Base-by-base conservation (phyloP, 1,140 invertebrate species). In the Drosophila mojavensis region DNA sequence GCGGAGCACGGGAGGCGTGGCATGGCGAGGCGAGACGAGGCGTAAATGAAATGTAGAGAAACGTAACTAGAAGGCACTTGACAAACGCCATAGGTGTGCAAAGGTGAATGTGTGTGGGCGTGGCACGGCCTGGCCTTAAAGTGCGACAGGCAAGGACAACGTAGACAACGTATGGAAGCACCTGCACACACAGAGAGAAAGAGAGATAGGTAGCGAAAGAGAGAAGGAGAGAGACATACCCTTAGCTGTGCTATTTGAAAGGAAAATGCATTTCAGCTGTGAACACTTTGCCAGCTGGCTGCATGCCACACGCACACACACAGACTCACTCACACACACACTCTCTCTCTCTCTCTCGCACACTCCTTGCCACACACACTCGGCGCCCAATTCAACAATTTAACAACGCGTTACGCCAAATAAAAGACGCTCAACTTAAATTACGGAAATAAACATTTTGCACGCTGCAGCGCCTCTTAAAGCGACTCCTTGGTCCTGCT, bases 391-490 rank as follows among this genome's bases (percentile, higher is more conserved):
- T 59, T 28, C 39, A 64, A 55, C 56, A 68, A 55, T 72, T 72
- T 72, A 65, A 65, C 36, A 72, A 62, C 33, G 39, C 30, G 39
- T 30, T 30, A 53, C 48, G 39, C 4, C 17, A 54, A 39, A 56
- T 54, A 66, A 67, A 55, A 63, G 54, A 28, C 53, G 80, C 76
- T 77, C 59, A 56, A 80, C 66, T 83, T 53, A 83, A 81, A 79
- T 86, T 63, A 76, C 61, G 82, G 75, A 85, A 85, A 88, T 82
- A 85, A 82, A 79, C 75, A 79, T 75, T 86, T 81, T 72, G 68
- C 81, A 84, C 77, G 75, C 68, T 79, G 77, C 81, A 84, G 54
- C 64, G 66, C 53, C 81, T 81, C 6, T 80, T 81, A 81, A 78
- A 56, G 60, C 41, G 43, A 20, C 48, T 68, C 48, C 54, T 13